phyloP scores from a whole-genome alignment of 2,888 invertebrate species.

The Hecatera dysodea region DNA sequence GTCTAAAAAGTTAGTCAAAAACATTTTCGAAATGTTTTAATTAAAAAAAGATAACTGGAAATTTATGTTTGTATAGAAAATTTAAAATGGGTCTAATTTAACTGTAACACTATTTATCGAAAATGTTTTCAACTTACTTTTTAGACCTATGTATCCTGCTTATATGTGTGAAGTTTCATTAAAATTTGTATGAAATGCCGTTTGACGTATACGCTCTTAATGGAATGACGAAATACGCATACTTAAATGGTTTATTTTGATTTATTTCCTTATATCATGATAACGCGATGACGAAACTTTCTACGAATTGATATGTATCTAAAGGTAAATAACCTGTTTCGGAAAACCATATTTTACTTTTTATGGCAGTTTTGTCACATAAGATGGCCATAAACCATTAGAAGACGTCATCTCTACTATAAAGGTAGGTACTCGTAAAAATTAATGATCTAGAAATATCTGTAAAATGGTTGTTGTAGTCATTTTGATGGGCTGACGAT shows the following conservation, averaged over 20 bases:
- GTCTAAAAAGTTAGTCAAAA: too few species aligned
- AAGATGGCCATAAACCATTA: not conserved
- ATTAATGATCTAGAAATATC: constrained; percentile 19
- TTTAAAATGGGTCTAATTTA: too few species aligned
- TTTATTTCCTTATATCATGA: constrained; percentile 31
- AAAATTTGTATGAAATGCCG: too few species aligned
- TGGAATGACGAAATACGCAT: constrained; percentile 5
- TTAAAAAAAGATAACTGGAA: too few species aligned
- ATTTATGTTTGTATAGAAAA: too few species aligned
- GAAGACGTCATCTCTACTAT: not conserved
- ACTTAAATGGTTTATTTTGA: not conserved
- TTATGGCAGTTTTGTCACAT: constrained; percentile 26
- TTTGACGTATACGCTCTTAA: too few species aligned
- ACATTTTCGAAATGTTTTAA: too few species aligned
- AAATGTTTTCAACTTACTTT: too few species aligned
- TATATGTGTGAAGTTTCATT: too few species aligned
- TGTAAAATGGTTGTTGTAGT: not conserved
- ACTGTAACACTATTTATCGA: too few species aligned
- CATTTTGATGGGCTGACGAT: not conserved
- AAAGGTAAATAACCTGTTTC: constrained; percentile 1
- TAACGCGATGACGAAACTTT: constrained; percentile 3
- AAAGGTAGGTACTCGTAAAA: constrained; percentile 21
- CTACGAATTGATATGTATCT: constrained; percentile 1
- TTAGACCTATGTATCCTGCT: too few species aligned
- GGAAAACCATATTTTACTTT: constrained; percentile 4